Evolutionary conservation across 2,113 vertebrate genomes (phyloP), one percentile per base, ranked within the genome.

Genomic region (Hiodon tergisus): DNA sequence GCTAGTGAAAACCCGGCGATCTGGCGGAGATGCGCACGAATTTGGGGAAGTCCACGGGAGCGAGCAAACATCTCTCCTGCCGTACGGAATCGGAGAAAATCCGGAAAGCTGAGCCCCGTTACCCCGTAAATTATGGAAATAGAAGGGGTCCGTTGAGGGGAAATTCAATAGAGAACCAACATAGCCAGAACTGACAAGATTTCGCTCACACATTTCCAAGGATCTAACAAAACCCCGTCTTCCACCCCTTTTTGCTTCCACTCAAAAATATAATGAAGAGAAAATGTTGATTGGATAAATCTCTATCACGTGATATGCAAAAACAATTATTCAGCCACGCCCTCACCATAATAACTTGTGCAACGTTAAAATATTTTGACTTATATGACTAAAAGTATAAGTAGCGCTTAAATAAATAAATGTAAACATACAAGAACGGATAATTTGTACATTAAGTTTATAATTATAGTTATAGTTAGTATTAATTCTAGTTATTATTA

Each of bases 191-290:
- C 92, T 95, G 87, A 94, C 93, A 84, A 95, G 93, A 93, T 92
- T 95, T 88, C 94, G 93, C 83, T 97, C 96, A 86, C 96, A 95
- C 96, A 98, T 98, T 90, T 94, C 95, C 93, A 92, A 93, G 89
- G 90, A 94, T 92, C 93, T 91, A 75, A 81, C 87, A 87, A 84
- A 87, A 85, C 89, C 88, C 88, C 85, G 82, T 91, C 90, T 91
- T 88, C 87, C 90, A 85, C 85, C 87, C 86, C 86, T 91, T 93
- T 95, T 95, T 94, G 93, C 93, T 92, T 93, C 92, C 92, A 91
- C 91, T 86, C 87, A 88, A 94, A 93, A 94, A 94, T 93, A 93
- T 89, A 83, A 86, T 82, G 79, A 81, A 84, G 86, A 31, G 85
- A 86, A 89, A 89, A 88, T 89, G 88, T 86, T 89, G 89, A 92